Percentiles rank a stretch among this genome's conserved stretches.
Evolutionary conservation across 2,888 invertebrate species (phyloP).

Genomic region (Boloria euphrosyne): DNA sequence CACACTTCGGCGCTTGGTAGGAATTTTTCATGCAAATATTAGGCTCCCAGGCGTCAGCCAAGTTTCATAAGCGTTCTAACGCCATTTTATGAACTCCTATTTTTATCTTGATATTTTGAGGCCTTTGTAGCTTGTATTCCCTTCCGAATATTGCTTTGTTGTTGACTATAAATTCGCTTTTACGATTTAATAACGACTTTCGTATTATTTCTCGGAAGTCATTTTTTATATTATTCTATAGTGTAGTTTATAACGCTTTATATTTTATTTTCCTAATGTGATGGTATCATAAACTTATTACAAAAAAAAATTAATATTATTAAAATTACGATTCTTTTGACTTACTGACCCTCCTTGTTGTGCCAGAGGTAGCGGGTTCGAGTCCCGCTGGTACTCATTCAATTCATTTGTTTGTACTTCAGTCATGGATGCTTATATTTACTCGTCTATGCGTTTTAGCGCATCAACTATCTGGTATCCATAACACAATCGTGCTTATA

Average conservation of each 20-base stretch:
- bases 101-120: conserved; percentile 39
- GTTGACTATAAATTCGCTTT: conserved; percentile 36
- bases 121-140: conserved; percentile 32
- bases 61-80: conserved; percentile 44
- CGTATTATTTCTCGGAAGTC: conserved; percentile 19
- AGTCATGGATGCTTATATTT: no score
- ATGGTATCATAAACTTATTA: background rate
- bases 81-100: conserved; percentile 42
- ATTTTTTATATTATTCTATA: conserved; percentile 19
- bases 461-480: no score
- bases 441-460: no score
- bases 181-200: conserved; percentile 31
- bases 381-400: no score
- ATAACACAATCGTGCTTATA: no score
- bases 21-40: conserved; percentile 71
- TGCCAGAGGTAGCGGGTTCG: no score
- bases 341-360: no score
- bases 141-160: conserved; percentile 37
- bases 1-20: conserved; percentile 61
- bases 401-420: no score
- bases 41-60: conserved; percentile 44
- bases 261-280: background rate
- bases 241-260: background rate
- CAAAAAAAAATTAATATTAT: no score
- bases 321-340: no score